Evolutionary conservation across 2,797 vertebrate genomes (phyloP), one percentile per base, ranked within the genome.

Genomic region (Spea hammondii): DNA sequence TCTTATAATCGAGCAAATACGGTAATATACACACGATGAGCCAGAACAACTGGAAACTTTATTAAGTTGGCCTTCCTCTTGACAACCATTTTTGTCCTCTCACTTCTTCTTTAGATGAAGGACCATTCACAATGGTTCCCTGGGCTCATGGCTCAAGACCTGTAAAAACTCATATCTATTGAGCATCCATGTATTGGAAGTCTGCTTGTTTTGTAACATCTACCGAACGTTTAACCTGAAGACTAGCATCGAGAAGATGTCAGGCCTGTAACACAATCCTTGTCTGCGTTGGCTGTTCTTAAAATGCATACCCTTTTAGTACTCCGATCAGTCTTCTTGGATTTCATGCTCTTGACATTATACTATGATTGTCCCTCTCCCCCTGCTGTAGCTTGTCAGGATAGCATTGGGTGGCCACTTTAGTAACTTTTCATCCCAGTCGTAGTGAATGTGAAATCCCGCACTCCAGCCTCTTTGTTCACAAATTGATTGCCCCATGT

Each of bases 391-490:
- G 77, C 75, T 13, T 65, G 44, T 53, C 57, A 80, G 55, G 17
- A 65, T 78, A 84, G 64, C 74, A 67, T 69, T 69, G 49, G 65
- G 74, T 60, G 79, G 79, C 54, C 44, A 64, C 13, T 68, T 47
- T 62, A 62, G 17, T 8, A 12, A 81, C 80, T 83, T 82, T 44
- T 68, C 68, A 75, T 83, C 62, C 59, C 75, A 72, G 45, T 59
- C 55, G 17, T 46, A 48, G 14, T 6, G 59, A 62, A 62, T 17
- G 70, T 5, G 44, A 47, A 62, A 60, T 62, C 46, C 62, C 55
- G 48, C 32, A 32, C 32, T 1, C 13, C 55, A 47, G 17, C 62
- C 10, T 72, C 45, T 10, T 48, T 5, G 13, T 17, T 48, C 45
- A 49, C 13, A 49, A 51, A 72, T 48, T 72, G 70, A 72, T 72